These are phyloP conservation scores for Leptopilina clavipes DNA, from an alignment of 1,140 invertebrate species.

Conservation along the genomic window DNA sequence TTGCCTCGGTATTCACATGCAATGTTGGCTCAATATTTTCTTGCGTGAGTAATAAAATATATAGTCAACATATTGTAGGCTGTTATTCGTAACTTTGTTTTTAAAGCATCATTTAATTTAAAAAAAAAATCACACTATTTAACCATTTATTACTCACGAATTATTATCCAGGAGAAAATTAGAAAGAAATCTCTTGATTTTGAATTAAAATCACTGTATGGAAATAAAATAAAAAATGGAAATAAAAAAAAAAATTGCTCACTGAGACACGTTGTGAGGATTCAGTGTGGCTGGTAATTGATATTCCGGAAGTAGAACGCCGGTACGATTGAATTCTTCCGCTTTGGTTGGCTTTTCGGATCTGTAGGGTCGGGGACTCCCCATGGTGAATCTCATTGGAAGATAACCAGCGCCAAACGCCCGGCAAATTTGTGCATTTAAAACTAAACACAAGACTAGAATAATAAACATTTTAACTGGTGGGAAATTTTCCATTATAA, in stretches of 20 bases:
- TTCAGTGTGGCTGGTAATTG: constrained; percentile 69
- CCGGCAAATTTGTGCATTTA: constrained; percentile 12
- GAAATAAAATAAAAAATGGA: neutral
- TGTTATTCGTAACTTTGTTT: no score
- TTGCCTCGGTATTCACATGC: no score
- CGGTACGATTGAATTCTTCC: constrained; percentile 70
- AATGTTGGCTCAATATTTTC: no score
- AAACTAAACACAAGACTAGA: neutral
- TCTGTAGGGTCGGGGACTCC: constrained; percentile 62
- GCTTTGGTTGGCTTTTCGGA: constrained; percentile 62
- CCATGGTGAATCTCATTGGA: constrained; percentile 39
- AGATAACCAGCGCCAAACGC: constrained; percentile 11
- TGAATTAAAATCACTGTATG: neutral
- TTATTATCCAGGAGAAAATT: neutral
- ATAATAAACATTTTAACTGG: neutral
- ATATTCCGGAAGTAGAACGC: constrained; percentile 71
- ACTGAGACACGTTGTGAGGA: constrained; percentile 71
- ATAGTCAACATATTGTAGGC: no score
- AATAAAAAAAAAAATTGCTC: constrained; percentile 55
- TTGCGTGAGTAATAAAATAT: no score
- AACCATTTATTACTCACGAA: neutral
- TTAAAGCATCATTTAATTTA: no score
- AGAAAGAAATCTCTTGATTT: neutral
- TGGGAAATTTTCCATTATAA: neutral
- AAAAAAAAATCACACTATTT: neutral